These are phyloP conservation scores for Homalodisca vitripennis DNA, from an alignment of 1,140 invertebrate genomes.

Conservation along the genomic window DNA sequence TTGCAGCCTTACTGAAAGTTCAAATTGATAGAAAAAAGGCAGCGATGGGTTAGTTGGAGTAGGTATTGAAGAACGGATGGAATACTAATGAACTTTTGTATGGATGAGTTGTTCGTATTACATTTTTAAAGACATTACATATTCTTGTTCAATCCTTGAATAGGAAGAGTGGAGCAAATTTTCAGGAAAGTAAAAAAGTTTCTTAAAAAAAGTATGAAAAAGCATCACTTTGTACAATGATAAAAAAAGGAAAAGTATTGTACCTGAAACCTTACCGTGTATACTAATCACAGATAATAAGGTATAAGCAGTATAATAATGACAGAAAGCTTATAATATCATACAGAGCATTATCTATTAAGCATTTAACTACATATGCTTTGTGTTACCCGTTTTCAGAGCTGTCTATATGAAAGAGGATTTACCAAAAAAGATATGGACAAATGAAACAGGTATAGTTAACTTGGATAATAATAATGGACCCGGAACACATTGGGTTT, in stretches of 20 bases:
- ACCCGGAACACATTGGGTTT: constrained; percentile 44
- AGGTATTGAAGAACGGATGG: no score
- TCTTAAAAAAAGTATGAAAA: no score
- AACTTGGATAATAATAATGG: constrained; percentile 42
- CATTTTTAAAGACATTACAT: no score
- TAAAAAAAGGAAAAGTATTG: neutral
- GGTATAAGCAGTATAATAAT: neutral
- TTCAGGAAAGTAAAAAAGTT: no score
- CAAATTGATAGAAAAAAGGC: no score
- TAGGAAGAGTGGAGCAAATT: no score
- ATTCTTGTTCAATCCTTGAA: no score
- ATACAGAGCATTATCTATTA: neutral
- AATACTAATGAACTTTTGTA: no score
- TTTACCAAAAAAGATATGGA: neutral
- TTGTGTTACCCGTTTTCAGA: neutral
- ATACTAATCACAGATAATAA: no score
- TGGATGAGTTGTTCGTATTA: no score
- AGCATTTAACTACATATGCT: neutral
- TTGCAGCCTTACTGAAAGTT: no score
- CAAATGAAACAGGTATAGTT: constrained; percentile 41
- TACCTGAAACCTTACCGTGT: neutral
- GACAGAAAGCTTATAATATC: neutral
- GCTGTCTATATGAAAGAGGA: neutral
- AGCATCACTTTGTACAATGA: neutral
- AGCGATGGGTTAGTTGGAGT: no score